A percentile compares a stretch with the other conserved stretches of the same genome.
phyloP scores from a whole-genome alignment of 2,797 vertebrate genomes.

The Amblyraja radiata region DNA sequence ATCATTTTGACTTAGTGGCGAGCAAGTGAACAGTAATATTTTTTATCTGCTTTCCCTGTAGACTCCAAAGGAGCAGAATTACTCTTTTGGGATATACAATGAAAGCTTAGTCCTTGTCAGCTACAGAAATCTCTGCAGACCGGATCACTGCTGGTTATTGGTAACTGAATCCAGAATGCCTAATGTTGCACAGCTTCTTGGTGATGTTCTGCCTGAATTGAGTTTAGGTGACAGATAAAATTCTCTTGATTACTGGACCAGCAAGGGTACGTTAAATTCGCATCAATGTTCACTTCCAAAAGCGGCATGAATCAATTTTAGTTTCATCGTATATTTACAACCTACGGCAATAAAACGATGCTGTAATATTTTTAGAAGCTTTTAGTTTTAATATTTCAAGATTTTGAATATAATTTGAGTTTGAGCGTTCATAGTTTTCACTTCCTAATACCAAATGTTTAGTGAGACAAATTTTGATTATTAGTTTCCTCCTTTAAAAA shows the following conservation, averaged over 20 bases:
- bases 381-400: background rate
- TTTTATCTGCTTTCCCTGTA: background rate
- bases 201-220: background rate
- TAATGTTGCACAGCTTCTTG: background rate
- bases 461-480: too few species aligned
- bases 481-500: too few species aligned
- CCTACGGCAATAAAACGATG: background rate
- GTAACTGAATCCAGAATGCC: background rate
- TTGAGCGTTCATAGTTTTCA: background rate
- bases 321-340: background rate
- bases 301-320: background rate
- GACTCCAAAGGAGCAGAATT: background rate
- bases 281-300: background rate
- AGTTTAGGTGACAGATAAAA: background rate
- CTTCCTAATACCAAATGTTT: too few species aligned
- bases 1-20: background rate
- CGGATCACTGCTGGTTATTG: background rate
- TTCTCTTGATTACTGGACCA: background rate
- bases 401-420: background rate
- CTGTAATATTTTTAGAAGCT: background rate
- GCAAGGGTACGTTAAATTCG: background rate
- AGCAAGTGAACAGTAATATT: background rate
- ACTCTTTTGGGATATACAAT: background rate
- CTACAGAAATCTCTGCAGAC: background rate
- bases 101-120: background rate